Evolutionary conservation across 1,140 invertebrate species (phyloP).

Genomic region (Maconellicoccus hirsutus): DNA sequence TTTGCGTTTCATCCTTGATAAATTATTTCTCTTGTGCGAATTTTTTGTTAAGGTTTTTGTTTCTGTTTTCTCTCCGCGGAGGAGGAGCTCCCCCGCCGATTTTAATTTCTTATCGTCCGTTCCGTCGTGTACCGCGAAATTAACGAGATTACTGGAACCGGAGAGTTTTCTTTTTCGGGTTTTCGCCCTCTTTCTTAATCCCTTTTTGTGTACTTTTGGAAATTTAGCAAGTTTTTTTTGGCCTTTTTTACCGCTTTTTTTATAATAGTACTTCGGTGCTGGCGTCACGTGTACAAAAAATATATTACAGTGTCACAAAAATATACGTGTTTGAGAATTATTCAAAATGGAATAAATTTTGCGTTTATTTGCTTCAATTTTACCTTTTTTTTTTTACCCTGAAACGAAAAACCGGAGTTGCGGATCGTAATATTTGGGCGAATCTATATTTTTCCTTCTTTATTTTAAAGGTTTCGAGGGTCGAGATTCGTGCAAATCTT

Average conservation of each 20-base stretch:
- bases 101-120: neutral
- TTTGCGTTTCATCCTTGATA: conserved; percentile 14
- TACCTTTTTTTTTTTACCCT: neutral
- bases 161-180: no score
- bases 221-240: no score
- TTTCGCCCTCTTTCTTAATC: neutral
- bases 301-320: neutral
- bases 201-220: neutral
- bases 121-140: neutral
- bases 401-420: no score
- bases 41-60: neutral
- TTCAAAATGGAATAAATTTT: conserved; percentile 1
- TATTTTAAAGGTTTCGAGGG: no score
- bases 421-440: no score
- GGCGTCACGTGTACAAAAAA: neutral
- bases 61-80: conserved; percentile 8
- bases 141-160: neutral
- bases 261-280: neutral
- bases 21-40: conserved; percentile 3
- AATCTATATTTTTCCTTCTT: no score
- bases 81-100: neutral
- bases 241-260: no score
- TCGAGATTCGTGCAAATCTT: no score
- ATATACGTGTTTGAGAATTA: neutral
- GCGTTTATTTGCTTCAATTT: neutral